Evolutionary conservation across 1,140 invertebrate species (phyloP).

Genomic region (Tetraneura akinire): DNA sequence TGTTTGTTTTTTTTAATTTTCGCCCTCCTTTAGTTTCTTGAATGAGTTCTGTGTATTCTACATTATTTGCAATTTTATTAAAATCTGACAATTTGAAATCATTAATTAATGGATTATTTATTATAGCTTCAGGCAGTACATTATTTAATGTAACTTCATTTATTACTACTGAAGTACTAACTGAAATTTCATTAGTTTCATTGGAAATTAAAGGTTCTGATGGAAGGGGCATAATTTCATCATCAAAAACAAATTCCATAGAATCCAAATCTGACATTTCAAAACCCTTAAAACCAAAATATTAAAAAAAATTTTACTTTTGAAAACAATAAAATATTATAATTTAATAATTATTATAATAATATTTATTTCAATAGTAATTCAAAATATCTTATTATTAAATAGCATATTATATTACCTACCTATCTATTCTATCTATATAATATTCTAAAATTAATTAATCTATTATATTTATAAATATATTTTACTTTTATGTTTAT

Average conservation of each 20-base stretch:
- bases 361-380: conserved; percentile 13
- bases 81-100: no score
- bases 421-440: no score
- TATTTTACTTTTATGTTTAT: no score
- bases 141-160: no score
- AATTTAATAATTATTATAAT: no score
- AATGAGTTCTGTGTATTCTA: not conserved
- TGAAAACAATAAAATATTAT: not conserved
- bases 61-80: not conserved
- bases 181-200: not conserved
- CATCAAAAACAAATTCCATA: conserved; percentile 5
- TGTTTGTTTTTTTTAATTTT: conserved; percentile 14
- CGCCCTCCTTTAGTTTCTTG: not conserved
- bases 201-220: not conserved
- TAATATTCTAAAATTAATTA: no score
- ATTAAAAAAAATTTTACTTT: not conserved
- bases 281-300: not conserved
- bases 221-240: not conserved
- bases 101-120: no score
- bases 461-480: no score
- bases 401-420: no score
- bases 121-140: no score
- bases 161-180: not conserved
- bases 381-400: not conserved
- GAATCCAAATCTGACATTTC: not conserved